Conservation (phyloP, 2,797 vertebrate genomes). For the Mormyrus hasselquistii region DNA sequence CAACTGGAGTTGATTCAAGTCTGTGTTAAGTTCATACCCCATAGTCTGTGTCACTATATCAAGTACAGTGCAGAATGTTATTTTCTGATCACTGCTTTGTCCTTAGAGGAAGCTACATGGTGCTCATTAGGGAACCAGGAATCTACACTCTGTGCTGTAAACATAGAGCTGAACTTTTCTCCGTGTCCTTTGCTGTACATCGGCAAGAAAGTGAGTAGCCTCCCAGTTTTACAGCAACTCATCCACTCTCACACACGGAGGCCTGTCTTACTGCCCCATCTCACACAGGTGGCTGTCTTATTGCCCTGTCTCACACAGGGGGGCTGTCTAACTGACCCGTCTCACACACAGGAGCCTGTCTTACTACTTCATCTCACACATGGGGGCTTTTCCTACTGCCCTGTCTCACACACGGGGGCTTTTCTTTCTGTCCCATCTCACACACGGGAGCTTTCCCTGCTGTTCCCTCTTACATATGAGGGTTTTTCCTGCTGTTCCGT, state of each 20-base stretch:
- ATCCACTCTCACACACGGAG: background rate
- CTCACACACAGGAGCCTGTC: background rate
- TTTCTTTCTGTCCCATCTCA: background rate
- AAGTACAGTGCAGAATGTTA: background rate
- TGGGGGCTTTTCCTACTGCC: background rate
- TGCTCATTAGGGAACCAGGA: constrained; percentile 62
- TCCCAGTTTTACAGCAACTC: background rate
- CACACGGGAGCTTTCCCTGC: background rate
- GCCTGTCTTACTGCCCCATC: background rate
- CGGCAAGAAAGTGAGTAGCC: constrained; percentile 53
- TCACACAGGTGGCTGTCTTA: background rate
- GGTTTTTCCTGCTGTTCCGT: background rate
- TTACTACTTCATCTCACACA: background rate
- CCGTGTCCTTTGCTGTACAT: constrained; percentile 57
- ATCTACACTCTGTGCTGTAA: constrained; percentile 61
- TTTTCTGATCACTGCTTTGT: background rate
- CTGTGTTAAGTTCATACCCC: background rate
- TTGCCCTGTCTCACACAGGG: background rate
- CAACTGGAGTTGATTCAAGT: background rate
- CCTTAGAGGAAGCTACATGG: constrained; percentile 31
- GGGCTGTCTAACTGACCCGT: background rate
- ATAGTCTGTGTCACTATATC: background rate
- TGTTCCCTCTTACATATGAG: background rate
- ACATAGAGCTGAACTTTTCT: constrained; percentile 44
- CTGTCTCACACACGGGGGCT: background rate